These are phyloP conservation scores for Plectropomus leopardus DNA, from an alignment of 2,113 vertebrate species.

Conservation along the genomic window DNA sequence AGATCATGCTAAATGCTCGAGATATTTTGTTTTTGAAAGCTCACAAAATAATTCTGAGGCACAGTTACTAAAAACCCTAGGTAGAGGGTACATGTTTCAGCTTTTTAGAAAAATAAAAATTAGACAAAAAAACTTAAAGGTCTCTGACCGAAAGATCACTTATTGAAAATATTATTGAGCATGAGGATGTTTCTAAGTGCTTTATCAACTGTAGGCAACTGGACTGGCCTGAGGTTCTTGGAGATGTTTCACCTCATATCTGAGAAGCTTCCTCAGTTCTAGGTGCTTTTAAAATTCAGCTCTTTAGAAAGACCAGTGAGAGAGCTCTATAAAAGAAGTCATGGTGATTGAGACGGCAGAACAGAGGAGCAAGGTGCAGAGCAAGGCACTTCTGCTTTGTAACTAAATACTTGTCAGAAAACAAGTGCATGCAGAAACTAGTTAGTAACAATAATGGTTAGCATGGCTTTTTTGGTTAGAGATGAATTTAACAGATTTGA, in stretches of 20 bases:
- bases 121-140: no score
- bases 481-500: no score
- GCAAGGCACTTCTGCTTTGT: neutral
- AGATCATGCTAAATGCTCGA: neutral
- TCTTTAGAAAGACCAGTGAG: neutral
- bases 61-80: neutral
- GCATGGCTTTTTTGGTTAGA: neutral
- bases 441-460: neutral
- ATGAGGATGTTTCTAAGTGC: no score
- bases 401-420: neutral
- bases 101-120: neutral
- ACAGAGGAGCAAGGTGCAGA: neutral
- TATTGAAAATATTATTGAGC: no score
- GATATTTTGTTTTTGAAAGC: neutral
- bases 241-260: no score
- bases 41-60: neutral
- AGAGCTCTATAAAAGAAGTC: neutral
- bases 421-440: neutral
- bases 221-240: no score
- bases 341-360: neutral
- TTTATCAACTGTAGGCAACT: no score
- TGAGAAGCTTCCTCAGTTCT: no score
- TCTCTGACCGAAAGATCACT: no score
- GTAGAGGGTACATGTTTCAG: neutral
- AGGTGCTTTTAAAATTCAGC: no score